Conservation (phyloP, 2,113 vertebrate genomes). For the Pangasianodon gigas region DNA sequence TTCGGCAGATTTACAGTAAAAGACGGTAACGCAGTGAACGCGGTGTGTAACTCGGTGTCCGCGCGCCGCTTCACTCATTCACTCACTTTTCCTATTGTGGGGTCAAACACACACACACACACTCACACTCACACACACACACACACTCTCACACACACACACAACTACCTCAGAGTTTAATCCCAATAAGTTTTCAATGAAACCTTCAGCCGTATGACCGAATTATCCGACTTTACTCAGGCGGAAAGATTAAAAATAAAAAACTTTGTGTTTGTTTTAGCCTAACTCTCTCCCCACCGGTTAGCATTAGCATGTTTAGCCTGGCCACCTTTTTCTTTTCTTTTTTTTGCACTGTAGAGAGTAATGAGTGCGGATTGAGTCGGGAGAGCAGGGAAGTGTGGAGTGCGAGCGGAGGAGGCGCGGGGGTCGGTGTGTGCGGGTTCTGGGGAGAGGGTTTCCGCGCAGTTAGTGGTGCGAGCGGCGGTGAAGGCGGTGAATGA, state of each 20-base stretch:
- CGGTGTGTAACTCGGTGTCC: neutral
- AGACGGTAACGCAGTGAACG: too few relatives aligned
- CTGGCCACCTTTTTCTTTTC: slow-evolving; percentile 58
- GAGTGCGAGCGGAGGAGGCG: too few relatives aligned
- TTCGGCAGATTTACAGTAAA: neutral
- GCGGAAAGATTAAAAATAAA: neutral
- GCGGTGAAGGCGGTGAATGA: too few relatives aligned
- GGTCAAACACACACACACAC: neutral
- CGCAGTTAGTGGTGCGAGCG: too few relatives aligned
- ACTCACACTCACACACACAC: too few relatives aligned
- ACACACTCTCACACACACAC: too few relatives aligned
- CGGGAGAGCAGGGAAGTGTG: too few relatives aligned
- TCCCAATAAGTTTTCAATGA: slow-evolving; percentile 20
- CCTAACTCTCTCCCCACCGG: slow-evolving; percentile 60
- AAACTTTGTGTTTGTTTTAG: slow-evolving; percentile 13
- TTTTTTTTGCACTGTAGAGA: slow-evolving; percentile 53
- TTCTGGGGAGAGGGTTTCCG: too few relatives aligned
- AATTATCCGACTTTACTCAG: neutral
- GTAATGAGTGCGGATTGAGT: neutral
- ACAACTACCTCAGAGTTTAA: slow-evolving; percentile 20
- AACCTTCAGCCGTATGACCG: neutral
- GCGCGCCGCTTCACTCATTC: slow-evolving; percentile 14
- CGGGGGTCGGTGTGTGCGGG: too few relatives aligned
- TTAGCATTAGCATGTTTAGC: slow-evolving; percentile 80
- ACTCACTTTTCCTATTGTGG: slow-evolving; percentile 12